phyloP scores from a whole-genome alignment of 1,140 invertebrate genomes.

The Pinna nobilis region DNA sequence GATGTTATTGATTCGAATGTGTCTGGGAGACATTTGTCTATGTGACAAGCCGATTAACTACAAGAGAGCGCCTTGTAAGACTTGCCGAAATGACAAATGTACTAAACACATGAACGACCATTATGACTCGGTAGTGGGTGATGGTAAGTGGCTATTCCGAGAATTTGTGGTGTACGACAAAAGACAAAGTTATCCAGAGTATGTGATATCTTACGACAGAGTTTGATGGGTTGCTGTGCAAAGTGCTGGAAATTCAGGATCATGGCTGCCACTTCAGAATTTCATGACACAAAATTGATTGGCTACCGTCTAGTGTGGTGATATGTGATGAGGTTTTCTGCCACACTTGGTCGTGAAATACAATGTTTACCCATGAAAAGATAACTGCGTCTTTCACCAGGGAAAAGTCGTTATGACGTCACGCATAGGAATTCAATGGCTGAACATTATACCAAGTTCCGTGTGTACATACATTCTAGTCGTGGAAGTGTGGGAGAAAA shows the following conservation, averaged over 20 bases:
- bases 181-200: slow-evolving; percentile 60
- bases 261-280: too few relatives aligned
- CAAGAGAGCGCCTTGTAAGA: slow-evolving; percentile 45
- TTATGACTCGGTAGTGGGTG: slow-evolving; percentile 57
- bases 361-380: too few relatives aligned
- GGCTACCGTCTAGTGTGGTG: too few relatives aligned
- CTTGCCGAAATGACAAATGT: slow-evolving; percentile 21
- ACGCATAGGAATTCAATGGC: too few relatives aligned
- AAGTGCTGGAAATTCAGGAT: too few relatives aligned
- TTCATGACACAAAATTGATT: too few relatives aligned
- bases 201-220: slow-evolving; percentile 60
- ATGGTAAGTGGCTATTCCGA: slow-evolving; percentile 56
- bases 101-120: slow-evolving; percentile 3
- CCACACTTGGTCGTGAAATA: too few relatives aligned
- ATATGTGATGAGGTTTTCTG: too few relatives aligned
- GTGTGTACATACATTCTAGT: background rate
- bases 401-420: too few relatives aligned
- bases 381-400: too few relatives aligned
- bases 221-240: slow-evolving; percentile 4
- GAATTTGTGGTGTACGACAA: slow-evolving; percentile 65
- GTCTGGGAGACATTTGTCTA: slow-evolving; percentile 46
- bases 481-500: background rate
- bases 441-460: background rate
- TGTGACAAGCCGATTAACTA: slow-evolving; percentile 24
- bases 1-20: slow-evolving; percentile 49